These are phyloP conservation scores for Lerista edwardsae DNA, from an alignment of 2,797 vertebrate species.

Conservation along the genomic window DNA sequence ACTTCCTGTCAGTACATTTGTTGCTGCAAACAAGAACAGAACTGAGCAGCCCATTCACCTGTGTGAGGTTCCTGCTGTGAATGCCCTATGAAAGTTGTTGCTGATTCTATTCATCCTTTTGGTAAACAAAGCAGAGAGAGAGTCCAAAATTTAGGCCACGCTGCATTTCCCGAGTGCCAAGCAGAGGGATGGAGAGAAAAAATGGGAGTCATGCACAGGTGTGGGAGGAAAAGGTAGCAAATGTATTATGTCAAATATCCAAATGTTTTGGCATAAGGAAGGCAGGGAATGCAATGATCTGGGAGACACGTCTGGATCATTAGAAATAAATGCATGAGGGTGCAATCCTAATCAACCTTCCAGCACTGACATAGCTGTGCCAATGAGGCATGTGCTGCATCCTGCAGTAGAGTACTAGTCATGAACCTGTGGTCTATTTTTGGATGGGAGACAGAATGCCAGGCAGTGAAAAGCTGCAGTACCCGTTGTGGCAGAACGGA, in stretches of 20 bases:
- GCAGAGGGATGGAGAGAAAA: neutral
- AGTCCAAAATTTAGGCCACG: neutral
- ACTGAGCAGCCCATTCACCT: neutral
- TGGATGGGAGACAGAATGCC: too few species aligned
- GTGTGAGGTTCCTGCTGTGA: neutral
- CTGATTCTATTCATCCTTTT: conserved; percentile 44
- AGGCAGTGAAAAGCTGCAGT: too few species aligned
- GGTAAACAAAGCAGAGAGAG: neutral
- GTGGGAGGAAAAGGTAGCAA: neutral
- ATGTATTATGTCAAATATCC: neutral
- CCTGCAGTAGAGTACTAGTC: too few species aligned
- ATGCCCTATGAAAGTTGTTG: neutral
- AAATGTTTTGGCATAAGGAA: neutral
- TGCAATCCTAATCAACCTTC: too few species aligned
- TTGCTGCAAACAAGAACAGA: neutral
- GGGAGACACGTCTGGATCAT: too few species aligned
- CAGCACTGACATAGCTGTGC: too few species aligned
- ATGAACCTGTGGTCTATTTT: too few species aligned
- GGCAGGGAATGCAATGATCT: too few species aligned
- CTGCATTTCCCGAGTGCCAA: neutral
- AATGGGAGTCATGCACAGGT: neutral
- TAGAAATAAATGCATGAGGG: too few species aligned
- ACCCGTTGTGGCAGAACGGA: too few species aligned
- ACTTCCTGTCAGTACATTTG: neutral
- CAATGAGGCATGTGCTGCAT: too few species aligned